Conservation (phyloP, 2,888 invertebrate genomes). For the Cybosia mesomella region DNA sequence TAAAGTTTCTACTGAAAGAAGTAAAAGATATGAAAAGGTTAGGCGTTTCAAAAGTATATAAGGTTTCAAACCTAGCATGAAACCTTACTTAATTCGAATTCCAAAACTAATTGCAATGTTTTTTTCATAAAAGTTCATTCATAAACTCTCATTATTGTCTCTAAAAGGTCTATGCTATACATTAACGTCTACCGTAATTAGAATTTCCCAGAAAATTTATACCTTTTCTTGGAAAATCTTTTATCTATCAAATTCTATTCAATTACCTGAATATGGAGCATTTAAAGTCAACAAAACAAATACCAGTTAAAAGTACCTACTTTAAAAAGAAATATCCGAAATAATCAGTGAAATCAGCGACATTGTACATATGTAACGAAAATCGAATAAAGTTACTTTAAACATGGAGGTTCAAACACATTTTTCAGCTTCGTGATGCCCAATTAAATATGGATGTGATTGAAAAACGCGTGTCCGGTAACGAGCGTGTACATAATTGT, state of each 20-base stretch:
- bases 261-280: background rate
- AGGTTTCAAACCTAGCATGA: background rate
- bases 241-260: background rate
- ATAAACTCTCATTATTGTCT: too few species aligned
- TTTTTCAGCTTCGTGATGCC: constrained; percentile 85
- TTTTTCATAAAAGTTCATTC: too few species aligned
- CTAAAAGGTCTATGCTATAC: too few species aligned
- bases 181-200: too few species aligned
- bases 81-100: too few species aligned
- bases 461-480: constrained; percentile 88
- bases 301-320: background rate
- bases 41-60: background rate
- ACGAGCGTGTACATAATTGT: constrained; percentile 87
- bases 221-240: background rate
- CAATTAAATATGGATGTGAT: constrained; percentile 88
- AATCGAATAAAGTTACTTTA: constrained; percentile 75
- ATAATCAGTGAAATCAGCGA: constrained; percentile 40
- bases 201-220: background rate
- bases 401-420: constrained; percentile 82
- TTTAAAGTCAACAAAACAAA: background rate
- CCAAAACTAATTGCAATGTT: too few species aligned
- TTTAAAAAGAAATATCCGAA: constrained; percentile 28
- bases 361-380: constrained; percentile 55
- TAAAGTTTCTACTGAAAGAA: background rate
- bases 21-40: background rate